Percentiles rank a stretch among this genome's conserved stretches.
These are phyloP conservation scores for Mylabris sibirica DNA, from an alignment of 2,888 invertebrate genomes.

Conservation along the genomic window DNA sequence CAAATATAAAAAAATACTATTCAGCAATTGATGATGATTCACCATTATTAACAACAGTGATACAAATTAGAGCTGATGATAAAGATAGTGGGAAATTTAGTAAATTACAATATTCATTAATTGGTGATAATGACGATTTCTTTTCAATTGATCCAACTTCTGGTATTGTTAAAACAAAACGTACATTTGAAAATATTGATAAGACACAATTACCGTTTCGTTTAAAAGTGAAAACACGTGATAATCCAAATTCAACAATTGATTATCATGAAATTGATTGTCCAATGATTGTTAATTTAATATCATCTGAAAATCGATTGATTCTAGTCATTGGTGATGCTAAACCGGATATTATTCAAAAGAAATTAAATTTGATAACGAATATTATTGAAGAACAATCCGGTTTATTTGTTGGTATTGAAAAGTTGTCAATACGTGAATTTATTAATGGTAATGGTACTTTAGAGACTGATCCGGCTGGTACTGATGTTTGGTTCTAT, in stretches of 20 bases:
- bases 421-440: conserved; percentile 82
- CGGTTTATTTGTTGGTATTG: conserved; percentile 80
- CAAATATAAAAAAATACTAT: conserved; percentile 75
- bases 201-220: conserved; percentile 74
- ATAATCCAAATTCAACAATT: conserved; percentile 72
- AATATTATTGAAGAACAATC: conserved; percentile 75
- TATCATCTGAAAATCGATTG: conserved; percentile 79
- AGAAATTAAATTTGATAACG: conserved; percentile 66
- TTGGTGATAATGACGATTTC: conserved; percentile 66
- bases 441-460: conserved; percentile 78
- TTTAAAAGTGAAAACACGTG: conserved; percentile 75
- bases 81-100: conserved; percentile 86
- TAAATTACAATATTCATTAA: conserved; percentile 72
- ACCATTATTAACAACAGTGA: conserved; percentile 76
- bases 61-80: conserved; percentile 86
- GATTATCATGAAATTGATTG: conserved; percentile 71
- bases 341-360: conserved; percentile 73
- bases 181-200: conserved; percentile 74
- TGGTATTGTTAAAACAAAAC: conserved; percentile 79
- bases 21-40: conserved; percentile 79
- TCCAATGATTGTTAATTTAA: conserved; percentile 78
- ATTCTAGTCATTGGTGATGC: conserved; percentile 79
- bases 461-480: conserved; percentile 72
- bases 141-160: conserved; percentile 77
- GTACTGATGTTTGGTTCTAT: conserved; percentile 90